phyloP scores from a whole-genome alignment of 2,797 vertebrate genomes.

The Parauchenoglanis ngamensis region DNA sequence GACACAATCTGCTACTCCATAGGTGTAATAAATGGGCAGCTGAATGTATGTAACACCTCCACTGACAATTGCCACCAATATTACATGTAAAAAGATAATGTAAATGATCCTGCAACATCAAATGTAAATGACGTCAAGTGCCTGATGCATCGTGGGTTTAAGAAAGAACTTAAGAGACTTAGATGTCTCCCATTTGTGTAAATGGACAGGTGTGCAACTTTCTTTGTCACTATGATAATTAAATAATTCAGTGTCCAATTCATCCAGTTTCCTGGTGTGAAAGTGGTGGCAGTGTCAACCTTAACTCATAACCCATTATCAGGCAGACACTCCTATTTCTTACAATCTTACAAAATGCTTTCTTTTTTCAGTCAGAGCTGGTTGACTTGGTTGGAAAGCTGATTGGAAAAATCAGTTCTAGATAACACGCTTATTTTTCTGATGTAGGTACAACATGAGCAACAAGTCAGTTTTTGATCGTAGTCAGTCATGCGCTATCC shows the following conservation, averaged over 20 bases:
- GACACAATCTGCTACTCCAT: neutral
- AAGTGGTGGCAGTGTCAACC: neutral
- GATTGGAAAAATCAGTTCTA: neutral
- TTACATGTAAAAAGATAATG: neutral
- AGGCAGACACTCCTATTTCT: neutral
- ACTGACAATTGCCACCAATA: neutral
- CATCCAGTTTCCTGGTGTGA: neutral
- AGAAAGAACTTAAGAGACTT: neutral
- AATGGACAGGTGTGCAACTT: neutral
- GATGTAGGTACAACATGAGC: neutral
- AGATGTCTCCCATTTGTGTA: neutral
- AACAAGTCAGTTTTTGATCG: neutral
- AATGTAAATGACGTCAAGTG: neutral
- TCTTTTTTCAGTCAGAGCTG: neutral
- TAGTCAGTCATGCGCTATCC: neutral
- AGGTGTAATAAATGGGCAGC: neutral
- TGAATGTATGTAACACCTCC: neutral
- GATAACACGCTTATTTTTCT: neutral
- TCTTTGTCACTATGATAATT: neutral
- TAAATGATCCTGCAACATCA: neutral
- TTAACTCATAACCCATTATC: neutral
- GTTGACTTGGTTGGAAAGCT: neutral
- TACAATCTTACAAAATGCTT: neutral
- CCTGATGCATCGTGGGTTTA: neutral
- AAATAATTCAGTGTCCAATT: neutral